Evolutionary conservation across 1,140 invertebrate genomes (phyloP), one percentile per base, ranked within the genome.

Genomic region (Hermatobates lingyangjiaoensis): DNA sequence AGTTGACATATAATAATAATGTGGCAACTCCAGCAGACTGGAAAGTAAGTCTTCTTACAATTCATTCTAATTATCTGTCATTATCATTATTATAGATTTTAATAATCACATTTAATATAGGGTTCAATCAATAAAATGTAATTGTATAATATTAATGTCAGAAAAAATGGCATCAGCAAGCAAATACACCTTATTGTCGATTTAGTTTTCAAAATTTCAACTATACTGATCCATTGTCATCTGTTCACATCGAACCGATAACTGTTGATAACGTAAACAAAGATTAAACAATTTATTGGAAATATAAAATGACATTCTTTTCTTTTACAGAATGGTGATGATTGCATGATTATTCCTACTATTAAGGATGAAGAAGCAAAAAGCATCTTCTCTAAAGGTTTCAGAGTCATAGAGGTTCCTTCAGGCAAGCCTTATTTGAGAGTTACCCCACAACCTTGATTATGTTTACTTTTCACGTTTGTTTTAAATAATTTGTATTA

Each of bases 1-100:
- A 91, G 65, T 66, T 94, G 77, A 81, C 52, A 72, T 68, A 45
- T 65, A 66, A 42, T 2, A 79, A 80, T 56, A 72, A 77, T 40
- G 71, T 87, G 59, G 78, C 89, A 23, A 93, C 89, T 1, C 89
- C 89, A 18, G 87, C 79, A 25, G 83, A 90, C 61, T 93, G 89
- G 89, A 70, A 75, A 64, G 81, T 87, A 71, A 71, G 72, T 70
- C 51, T 24, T 42, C 20, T 48, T n/a, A 10, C n/a, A 7, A 7
- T 34, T n/a, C 30, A 34, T 34, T 34, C 30, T 34, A 34, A 10
- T n/a, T n/a, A 34, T 34, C 7, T 34, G 7, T 34, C 7, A 10
- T 7, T 34, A 7, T 10, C 7, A 34, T 34, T 34, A 34, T 10
- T n/a, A 10, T n/a, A 34, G 30, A 34, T 10, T 10, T n/a, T 34